Evolutionary conservation across 2,113 vertebrate species (phyloP).

Genomic region (Macquaria australasica): DNA sequence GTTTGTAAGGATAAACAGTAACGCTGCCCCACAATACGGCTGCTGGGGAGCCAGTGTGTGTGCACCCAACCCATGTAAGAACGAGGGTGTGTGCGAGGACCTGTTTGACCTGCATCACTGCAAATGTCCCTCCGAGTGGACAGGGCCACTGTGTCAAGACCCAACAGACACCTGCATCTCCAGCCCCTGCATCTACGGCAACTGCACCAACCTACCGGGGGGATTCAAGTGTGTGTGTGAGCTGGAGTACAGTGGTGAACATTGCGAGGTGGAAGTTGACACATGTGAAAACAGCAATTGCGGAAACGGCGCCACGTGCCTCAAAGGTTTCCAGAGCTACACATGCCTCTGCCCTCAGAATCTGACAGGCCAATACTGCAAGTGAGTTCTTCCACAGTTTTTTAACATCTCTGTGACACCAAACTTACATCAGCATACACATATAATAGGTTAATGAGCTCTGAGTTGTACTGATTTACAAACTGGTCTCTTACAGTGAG

Average conservation of each 20-base stretch:
- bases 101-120: conserved; percentile 86
- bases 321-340: conserved; percentile 83
- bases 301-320: conserved; percentile 88
- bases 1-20: conserved; percentile 84
- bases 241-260: conserved; percentile 83
- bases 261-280: conserved; percentile 85
- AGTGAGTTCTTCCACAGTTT: conserved; percentile 69
- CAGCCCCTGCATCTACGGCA: conserved; percentile 89
- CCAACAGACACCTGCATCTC: conserved; percentile 81
- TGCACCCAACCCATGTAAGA: conserved; percentile 85
- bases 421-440: not conserved
- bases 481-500: conserved; percentile 71
- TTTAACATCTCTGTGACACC: not conserved
- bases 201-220: conserved; percentile 78
- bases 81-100: conserved; percentile 87
- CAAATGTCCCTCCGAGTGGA: conserved; percentile 84
- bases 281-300: conserved; percentile 87
- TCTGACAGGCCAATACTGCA: conserved; percentile 88
- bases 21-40: conserved; percentile 69
- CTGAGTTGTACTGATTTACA: conserved; percentile 23
- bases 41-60: conserved; percentile 86
- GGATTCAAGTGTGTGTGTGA: conserved; percentile 88
- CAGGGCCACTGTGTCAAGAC: conserved; percentile 85
- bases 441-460: not conserved
- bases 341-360: conserved; percentile 89